Evolutionary conservation across 23 tunicate species (phyloP).

Genomic region (Ciona savignyi): DNA sequence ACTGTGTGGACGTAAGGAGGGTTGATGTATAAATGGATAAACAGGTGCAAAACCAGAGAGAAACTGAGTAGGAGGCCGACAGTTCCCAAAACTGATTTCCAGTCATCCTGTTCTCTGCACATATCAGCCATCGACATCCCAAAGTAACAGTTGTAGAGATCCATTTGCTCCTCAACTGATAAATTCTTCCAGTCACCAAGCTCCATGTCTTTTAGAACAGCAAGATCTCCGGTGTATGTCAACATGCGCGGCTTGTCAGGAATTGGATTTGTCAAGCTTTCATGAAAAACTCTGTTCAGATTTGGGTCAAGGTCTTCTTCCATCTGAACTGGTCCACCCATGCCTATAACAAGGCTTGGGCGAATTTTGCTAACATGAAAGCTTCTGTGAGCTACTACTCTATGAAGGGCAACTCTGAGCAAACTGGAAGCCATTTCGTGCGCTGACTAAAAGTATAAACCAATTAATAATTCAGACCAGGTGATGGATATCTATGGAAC

Average conservation of each 20-base stretch:
- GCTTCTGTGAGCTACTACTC: not conserved
- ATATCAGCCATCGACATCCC: slow-evolving; percentile 86
- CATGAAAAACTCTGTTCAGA: slow-evolving; percentile 44
- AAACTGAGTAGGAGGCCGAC: slow-evolving; percentile 15
- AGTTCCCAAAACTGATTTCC: slow-evolving; percentile 51
- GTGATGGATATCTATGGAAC: too few relatives aligned
- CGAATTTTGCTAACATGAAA: not conserved
- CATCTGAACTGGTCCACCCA: slow-evolving; percentile 3
- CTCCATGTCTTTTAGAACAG: slow-evolving; percentile 74
- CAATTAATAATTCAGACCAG: too few relatives aligned
- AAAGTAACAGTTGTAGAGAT: slow-evolving; percentile 76
- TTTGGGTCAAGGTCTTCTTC: slow-evolving; percentile 44
- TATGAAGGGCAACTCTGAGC: not conserved
- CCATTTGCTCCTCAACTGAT: slow-evolving; percentile 65
- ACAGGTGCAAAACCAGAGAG: slow-evolving; percentile 12
- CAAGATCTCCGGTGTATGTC: slow-evolving; percentile 43
- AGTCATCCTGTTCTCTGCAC: slow-evolving; percentile 46
- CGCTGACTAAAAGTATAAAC: too few relatives aligned
- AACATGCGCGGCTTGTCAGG: slow-evolving; percentile 53
- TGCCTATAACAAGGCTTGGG: not conserved
- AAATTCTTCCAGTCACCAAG: slow-evolving; percentile 69
- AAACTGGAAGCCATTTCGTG: not conserved
- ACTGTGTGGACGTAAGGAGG: slow-evolving; percentile 31
- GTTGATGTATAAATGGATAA: slow-evolving; percentile 26
- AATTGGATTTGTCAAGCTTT: slow-evolving; percentile 59